Evolutionary conservation across 2,797 vertebrate genomes (phyloP), one percentile per base, ranked within the genome.

Genomic region (Notoglanidium macrostoma): DNA sequence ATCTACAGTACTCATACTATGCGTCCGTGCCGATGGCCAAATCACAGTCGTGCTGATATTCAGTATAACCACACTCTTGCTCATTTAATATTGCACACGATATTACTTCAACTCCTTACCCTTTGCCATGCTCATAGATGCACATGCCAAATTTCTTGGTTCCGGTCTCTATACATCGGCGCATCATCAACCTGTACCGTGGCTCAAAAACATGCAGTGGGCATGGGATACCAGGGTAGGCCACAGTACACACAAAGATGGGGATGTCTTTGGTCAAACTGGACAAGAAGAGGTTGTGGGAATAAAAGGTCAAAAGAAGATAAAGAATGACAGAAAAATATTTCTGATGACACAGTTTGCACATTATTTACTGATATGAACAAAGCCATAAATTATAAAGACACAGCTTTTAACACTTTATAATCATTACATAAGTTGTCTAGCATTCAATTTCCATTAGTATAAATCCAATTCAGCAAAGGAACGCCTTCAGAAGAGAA

Each of bases 121-220:
- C 97, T 92, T 97, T 98, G 74, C 96, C 97, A 0, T 95, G 95
- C 90, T 98, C 97, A 0, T 96, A 97, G 85, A 95, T 93, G 93
- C 97, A 98, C 97, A 98, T 98, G 92, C 97, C 97, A 51, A 98
- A 98, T 92, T 94, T 96, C 93, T 96, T 97, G 4, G 97, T 97
- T 90, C 97, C 97, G 0, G 96, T 97, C 90, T 98, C 97, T 94
- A 97, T 97, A 93, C 97, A 98, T 57, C 97, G 95, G 0, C 97
- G 96, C 95, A 98, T 97, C 97, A 98, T 98, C 78, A 98, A 95
- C 54, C 97, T 96, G 87, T 98, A 98, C 2, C 97, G 97, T 2
- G 97, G 97, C 92, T 98, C 97, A 0, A 98, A 98, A 88, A 98
- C 92, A 14, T 98, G 97, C 90, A 98, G 95, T 0, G 97, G 97